These are phyloP conservation scores for Octomys mimax DNA, from an alignment of 2,797 vertebrate genomes.

Conservation along the genomic window DNA sequence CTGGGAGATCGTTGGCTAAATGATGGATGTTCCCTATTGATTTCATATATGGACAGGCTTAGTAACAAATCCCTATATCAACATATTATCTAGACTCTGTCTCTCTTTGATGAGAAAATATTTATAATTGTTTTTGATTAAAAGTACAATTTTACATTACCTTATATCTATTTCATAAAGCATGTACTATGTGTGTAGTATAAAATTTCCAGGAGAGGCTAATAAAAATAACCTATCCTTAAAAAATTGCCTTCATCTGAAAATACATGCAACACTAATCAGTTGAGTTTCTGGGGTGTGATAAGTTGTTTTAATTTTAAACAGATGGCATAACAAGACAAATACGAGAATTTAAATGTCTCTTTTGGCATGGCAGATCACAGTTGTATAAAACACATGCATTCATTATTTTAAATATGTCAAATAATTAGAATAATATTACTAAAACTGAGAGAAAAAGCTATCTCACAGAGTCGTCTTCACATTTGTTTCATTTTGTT, in stretches of 20 bases:
- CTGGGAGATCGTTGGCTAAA: neutral
- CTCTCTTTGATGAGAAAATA: neutral
- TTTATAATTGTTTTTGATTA: slow-evolving; percentile 12
- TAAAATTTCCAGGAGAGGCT: neutral
- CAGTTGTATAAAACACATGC: slow-evolving; percentile 55
- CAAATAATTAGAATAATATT: slow-evolving; percentile 12
- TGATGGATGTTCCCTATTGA: neutral
- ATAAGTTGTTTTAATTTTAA: slow-evolving; percentile 49
- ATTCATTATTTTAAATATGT: slow-evolving; percentile 60
- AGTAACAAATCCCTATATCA: neutral
- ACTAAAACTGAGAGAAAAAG: slow-evolving; percentile 28
- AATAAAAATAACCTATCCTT: slow-evolving; percentile 36
- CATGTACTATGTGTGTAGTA: neutral
- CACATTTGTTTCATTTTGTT: neutral
- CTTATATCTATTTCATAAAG: neutral
- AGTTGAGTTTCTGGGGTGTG: neutral
- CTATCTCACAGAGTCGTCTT: slow-evolving; percentile 2
- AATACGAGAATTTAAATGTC: slow-evolving; percentile 17
- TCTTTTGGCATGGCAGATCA: slow-evolving; percentile 39
- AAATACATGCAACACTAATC: slow-evolving; percentile 12
- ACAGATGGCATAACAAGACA: slow-evolving; percentile 40
- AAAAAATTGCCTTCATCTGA: slow-evolving; percentile 54
- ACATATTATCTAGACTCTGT: neutral
- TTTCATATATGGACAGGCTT: neutral
- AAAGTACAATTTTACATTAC: neutral